Evolutionary conservation across 64 coral and sea anemone species (phyloP), one percentile per base, ranked within the genome.

Genomic region (Montipora sp.): DNA sequence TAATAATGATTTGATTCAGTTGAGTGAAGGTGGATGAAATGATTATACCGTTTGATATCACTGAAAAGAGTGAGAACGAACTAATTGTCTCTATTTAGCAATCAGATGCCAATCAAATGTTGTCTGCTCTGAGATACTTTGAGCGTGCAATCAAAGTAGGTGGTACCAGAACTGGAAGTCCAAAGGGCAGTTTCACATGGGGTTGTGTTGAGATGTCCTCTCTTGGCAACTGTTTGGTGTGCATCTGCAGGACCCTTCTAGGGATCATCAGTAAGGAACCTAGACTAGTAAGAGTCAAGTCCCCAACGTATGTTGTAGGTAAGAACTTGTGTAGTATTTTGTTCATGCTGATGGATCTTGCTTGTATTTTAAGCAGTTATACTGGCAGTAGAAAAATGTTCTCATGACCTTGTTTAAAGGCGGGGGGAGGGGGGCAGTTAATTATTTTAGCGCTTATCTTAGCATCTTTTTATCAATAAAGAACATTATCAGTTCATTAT

Each of bases 61-160:
- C 36, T 36, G 36, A 36, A 2, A 36, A 36, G 36, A 36, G 36
- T 36, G 36, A 36, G 36, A 2, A 68, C 16, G 36, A 2, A 68
- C 16, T 27, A 48, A 72, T 65, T 76, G 1, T 59, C 4, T 59
- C n/a, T 23, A 47, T 47, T 23, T 79, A 95, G 94, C 90, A 95
- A 95, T 95, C 94, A 51, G 90, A 92, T 58, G 89, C 94, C 61
- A 95, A 95, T 76, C 89, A 95, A 87, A 95, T 95, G 94, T 77
- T 95, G 5, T 83, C 84, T 50, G 94, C 89, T 8, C 53, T 95
- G 23, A 85, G 94, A 48, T 95, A 95, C 83, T 95, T 95, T 46
- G 94, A 95, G 51, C 89, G 94, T 47, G 61, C 89, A 44, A 92
- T 95, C 70, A 92, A 93, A 16, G 47, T 59, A 12, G 51, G 59